Evolutionary conservation across 2,797 vertebrate genomes (phyloP).

Genomic region (Glyptemys insculpta): DNA sequence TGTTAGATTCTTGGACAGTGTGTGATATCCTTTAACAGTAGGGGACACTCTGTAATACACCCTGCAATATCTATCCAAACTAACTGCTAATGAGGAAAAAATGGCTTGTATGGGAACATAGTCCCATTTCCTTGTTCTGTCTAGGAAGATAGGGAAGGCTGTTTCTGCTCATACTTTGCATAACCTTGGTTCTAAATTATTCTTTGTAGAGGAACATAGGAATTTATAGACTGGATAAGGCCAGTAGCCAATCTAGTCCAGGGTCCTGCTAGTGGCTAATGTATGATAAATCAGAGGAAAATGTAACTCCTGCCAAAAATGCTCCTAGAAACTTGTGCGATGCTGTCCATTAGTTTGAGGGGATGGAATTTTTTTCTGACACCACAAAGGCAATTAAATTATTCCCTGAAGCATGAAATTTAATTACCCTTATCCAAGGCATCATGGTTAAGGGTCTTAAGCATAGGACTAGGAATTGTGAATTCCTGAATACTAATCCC

Average conservation of each 20-base stretch:
- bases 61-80: background rate
- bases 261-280: background rate
- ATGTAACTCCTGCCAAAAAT: background rate
- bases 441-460: conserved; percentile 30
- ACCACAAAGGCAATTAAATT: conserved; percentile 65
- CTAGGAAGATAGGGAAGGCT: background rate
- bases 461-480: background rate
- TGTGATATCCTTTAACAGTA: background rate
- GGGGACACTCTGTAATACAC: background rate
- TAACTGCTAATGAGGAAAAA: background rate
- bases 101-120: background rate
- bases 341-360: conserved; percentile 15
- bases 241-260: background rate
- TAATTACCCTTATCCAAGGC: conserved; percentile 66
- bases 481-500: conserved; percentile 25
- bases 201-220: background rate
- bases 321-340: conserved; percentile 1
- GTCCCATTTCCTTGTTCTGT: background rate
- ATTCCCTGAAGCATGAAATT: conserved; percentile 49
- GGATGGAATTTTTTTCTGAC: conserved; percentile 42
- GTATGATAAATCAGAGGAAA: background rate
- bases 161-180: background rate
- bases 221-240: background rate
- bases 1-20: background rate
- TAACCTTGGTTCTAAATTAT: background rate